Percentiles rank a stretch among this genome's conserved stretches.
These are phyloP conservation scores for Stichodactyla mertensii DNA, from an alignment of 64 coral and sea anemone genomes.

Conservation along the genomic window DNA sequence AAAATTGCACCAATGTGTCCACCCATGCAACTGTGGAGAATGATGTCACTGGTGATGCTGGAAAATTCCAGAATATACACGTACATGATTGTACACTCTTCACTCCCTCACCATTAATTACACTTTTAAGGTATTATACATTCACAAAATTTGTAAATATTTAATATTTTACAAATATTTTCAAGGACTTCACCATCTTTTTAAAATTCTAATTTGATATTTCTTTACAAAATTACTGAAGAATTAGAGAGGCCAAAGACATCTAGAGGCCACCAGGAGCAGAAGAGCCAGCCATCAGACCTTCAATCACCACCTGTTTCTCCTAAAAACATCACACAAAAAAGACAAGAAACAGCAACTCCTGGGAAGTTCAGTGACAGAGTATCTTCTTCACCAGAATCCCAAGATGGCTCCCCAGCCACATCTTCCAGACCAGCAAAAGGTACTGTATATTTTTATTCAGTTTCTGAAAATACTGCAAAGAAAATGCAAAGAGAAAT, in stretches of 20 bases:
- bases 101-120: too few species aligned
- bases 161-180: too few species aligned
- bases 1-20: too few species aligned
- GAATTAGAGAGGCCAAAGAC: slow-evolving; percentile 56
- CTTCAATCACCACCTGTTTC: background rate
- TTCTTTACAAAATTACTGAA: background rate
- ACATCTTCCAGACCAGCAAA: background rate
- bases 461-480: too few species aligned
- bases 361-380: background rate
- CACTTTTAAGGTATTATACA: too few species aligned
- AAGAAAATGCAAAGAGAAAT: too few species aligned
- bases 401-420: background rate
- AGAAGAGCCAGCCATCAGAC: background rate
- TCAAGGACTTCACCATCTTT: too few species aligned
- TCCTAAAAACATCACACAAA: background rate
- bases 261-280: slow-evolving; percentile 28
- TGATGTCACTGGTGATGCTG: too few species aligned
- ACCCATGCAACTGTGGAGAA: too few species aligned
- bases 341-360: slow-evolving; percentile 4
- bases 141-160: too few species aligned
- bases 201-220: background rate
- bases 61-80: too few species aligned
- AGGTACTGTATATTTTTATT: background rate
- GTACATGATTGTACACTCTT: too few species aligned
- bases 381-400: background rate